Base-by-base conservation (phyloP, 2,113 vertebrate genomes). In the Monopterus albus region DNA sequence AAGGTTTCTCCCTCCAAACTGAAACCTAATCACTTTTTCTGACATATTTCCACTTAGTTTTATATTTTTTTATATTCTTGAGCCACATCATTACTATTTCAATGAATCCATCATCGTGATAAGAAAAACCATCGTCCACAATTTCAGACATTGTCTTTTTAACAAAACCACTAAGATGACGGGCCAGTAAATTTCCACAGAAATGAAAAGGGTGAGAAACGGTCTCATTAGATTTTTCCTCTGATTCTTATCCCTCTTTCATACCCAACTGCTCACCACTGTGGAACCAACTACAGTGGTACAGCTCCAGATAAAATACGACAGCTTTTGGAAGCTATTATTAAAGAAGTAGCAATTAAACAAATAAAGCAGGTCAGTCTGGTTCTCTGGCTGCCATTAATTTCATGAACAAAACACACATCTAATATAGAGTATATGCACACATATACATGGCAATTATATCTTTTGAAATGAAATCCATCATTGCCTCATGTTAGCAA, bases 31-130 rank as follows among this genome's bases (percentile, higher is more conserved):
- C 29, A 13, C 23, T 28, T 43, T 52, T 26, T 60, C 45, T 53
- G 26, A 62, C 53, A 81, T 74, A 31, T 72, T 84, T 60, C 38
- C 52, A 57, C 21, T 26, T 50, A 9, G 25, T n/a, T n/a, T n/a
- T n/a, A n/a, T n/a, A n/a, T n/a, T 11, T 13, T 40, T 80, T 60
- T 15, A 29, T 42, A 23, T 52, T 68, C 21, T 31, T 38, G 45
- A 63, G 62, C 36, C 18, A 52, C 36, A 59, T 58, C 29, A 20
- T 67, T 63, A n/a, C n/a, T n/a, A n/a, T n/a, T n/a, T n/a, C n/a
- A n/a, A n/a, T n/a, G n/a, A n/a, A n/a, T n/a, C n/a, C n/a, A n/a
- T 49, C 42, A 39, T 25, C 21, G 10, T 43, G 28, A 79, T 61
- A 23, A 50, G 13, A 20, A 73, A 63, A 61, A 72, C 29, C 21